These are phyloP conservation scores for Mionectes macconnelli DNA, from an alignment of 2,113 vertebrate species.

Conservation along the genomic window DNA sequence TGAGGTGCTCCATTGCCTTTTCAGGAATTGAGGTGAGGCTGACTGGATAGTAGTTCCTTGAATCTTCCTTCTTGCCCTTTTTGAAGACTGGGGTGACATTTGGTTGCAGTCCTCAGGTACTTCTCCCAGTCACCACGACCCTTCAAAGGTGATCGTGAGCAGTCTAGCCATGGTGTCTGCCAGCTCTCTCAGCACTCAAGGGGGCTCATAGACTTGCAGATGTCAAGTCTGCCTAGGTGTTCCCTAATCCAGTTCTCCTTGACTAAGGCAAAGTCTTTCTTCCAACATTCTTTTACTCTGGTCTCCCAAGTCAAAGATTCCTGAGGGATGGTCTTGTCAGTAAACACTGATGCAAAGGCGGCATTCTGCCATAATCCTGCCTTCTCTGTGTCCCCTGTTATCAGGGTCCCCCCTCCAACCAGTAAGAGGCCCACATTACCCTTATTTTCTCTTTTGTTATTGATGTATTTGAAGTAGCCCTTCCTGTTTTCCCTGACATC, in stretches of 20 bases:
- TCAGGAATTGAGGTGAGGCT: background rate
- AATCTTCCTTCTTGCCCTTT: background rate
- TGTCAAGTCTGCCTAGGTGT: too few species aligned
- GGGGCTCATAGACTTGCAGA: background rate
- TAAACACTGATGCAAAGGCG: background rate
- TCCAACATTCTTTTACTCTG: too few species aligned
- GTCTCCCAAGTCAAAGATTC: background rate
- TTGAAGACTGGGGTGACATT: background rate
- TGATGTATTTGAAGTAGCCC: background rate
- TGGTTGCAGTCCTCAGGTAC: background rate
- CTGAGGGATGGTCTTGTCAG: background rate
- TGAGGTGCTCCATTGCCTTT: accelerated
- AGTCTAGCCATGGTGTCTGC: background rate
- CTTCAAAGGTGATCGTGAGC: background rate
- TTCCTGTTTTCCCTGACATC: background rate
- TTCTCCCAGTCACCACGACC: background rate
- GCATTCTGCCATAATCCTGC: background rate
- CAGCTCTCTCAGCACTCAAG: background rate
- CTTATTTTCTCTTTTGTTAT: background rate
- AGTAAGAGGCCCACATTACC: background rate
- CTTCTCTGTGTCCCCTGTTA: background rate
- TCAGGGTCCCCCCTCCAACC: background rate
- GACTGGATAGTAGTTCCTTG: background rate
- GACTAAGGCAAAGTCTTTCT: background rate
- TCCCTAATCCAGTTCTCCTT: background rate